A percentile compares a stretch with the other conserved stretches of the same genome.
Conservation (phyloP, 1,140 invertebrate species). For the Zaprionus tsacasi region DNA sequence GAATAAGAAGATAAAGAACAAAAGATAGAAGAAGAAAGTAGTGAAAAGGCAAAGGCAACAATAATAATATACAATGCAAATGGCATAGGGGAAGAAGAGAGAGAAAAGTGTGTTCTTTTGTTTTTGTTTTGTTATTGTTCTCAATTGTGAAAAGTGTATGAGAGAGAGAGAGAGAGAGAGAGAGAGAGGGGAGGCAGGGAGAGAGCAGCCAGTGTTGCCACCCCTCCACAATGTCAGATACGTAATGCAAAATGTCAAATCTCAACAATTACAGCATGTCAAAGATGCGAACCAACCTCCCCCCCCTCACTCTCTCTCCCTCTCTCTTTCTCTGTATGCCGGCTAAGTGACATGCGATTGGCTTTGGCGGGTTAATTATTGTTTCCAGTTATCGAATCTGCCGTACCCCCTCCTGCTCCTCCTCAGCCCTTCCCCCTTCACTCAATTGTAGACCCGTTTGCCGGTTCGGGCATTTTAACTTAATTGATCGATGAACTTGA, state of each 20-base stretch:
- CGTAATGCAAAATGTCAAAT: constrained; percentile 7
- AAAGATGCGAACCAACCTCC: not conserved
- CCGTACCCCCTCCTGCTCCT: too few relatives aligned
- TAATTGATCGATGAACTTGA: constrained; percentile 73
- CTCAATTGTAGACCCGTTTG: constrained; percentile 40
- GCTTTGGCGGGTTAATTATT: not conserved
- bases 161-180: not conserved
- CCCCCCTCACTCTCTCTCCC: not conserved
- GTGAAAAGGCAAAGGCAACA: not conserved
- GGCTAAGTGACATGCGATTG: not conserved
- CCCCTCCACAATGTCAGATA: not conserved
- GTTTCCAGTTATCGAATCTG: not conserved
- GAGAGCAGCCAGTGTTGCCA: not conserved
- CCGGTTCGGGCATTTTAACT: constrained; percentile 37
- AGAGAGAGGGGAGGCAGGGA: not conserved
- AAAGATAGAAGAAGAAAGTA: not conserved
- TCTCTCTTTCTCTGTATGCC: not conserved
- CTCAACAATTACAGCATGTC: constrained; percentile 6
- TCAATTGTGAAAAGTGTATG: not conserved
- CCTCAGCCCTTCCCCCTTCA: not conserved
- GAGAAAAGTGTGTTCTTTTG: constrained; percentile 1
- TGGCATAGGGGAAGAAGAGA: not conserved
- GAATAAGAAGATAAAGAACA: not conserved
- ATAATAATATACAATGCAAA: not conserved
- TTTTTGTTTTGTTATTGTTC: constrained; percentile 2